phyloP scores from a whole-genome alignment of 2,797 vertebrate genomes.

The Hoplostethus mediterraneus region DNA sequence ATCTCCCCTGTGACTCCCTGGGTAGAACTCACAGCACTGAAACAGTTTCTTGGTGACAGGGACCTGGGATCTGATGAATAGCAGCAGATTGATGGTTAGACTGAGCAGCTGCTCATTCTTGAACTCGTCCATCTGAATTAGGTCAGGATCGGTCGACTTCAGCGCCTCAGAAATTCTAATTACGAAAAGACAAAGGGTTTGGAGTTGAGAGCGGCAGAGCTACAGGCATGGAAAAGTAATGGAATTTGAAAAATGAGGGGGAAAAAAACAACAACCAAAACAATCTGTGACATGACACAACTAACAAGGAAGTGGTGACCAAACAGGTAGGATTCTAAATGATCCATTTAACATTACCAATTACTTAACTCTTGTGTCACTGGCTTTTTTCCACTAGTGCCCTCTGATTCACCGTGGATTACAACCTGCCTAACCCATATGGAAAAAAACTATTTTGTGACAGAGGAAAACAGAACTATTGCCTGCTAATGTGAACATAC shows the following conservation, averaged over 20 bases:
- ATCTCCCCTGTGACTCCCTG: conserved; percentile 3
- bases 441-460: too few relatives aligned
- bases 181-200: not conserved
- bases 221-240: too few relatives aligned
- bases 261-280: not conserved
- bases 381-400: not conserved
- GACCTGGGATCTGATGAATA: conserved; percentile 80
- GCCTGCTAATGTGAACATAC: conserved; percentile 40
- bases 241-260: too few relatives aligned
- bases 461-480: not conserved
- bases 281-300: too few relatives aligned
- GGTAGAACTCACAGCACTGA: conserved; percentile 76
- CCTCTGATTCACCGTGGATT: too few relatives aligned
- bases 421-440: too few relatives aligned
- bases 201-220: too few relatives aligned
- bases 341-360: not conserved
- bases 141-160: conserved; percentile 70
- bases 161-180: conserved; percentile 66
- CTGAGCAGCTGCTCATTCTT: conserved; percentile 75
- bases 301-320: conserved; percentile 1
- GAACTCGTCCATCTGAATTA: conserved; percentile 74
- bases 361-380: accelerated
- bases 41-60: conserved; percentile 78
- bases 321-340: not conserved
- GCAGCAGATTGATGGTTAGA: conserved; percentile 76